A percentile compares a stretch with the other conserved stretches of the same genome.
phyloP scores from a whole-genome alignment of 2,797 vertebrate genomes.

The Hyperoplus lanceolatus region DNA sequence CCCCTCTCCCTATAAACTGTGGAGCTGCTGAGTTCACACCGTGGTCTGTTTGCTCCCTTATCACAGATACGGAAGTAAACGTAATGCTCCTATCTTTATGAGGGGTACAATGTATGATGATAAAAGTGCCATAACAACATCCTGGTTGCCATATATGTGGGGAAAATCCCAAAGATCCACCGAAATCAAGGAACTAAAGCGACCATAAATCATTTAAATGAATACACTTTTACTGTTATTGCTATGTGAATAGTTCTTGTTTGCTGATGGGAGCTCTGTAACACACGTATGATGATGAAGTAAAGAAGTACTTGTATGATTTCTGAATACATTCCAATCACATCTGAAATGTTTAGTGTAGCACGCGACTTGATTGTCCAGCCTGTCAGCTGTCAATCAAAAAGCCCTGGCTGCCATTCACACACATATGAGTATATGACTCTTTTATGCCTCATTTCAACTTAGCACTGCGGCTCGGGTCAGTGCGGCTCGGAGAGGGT shows the following conservation, averaged over 20 bases:
- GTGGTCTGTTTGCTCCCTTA: constrained; percentile 21
- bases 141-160: constrained; percentile 4
- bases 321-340: constrained; percentile 9
- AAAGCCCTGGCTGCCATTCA: constrained; percentile 11
- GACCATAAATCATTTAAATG: constrained; percentile 24
- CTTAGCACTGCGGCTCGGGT: too few species aligned
- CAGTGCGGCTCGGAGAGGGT: too few species aligned
- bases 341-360: constrained; percentile 18
- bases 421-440: background rate
- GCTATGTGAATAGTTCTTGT: constrained; percentile 7
- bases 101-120: constrained; percentile 18
- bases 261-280: constrained; percentile 8
- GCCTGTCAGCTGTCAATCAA: constrained; percentile 4
- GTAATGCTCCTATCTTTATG: constrained; percentile 32
- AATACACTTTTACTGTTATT: constrained; percentile 28
- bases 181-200: constrained; percentile 4
- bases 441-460: too few species aligned
- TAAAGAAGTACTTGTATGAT: constrained; percentile 18
- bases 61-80: constrained; percentile 18
- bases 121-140: constrained; percentile 32
- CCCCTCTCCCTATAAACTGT: constrained; percentile 10
- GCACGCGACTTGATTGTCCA: background rate
- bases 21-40: constrained; percentile 24
- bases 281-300: constrained; percentile 16
- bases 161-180: constrained; percentile 16